Conservation (phyloP, 2,113 vertebrate species). For the Brachyistius frenatus region DNA sequence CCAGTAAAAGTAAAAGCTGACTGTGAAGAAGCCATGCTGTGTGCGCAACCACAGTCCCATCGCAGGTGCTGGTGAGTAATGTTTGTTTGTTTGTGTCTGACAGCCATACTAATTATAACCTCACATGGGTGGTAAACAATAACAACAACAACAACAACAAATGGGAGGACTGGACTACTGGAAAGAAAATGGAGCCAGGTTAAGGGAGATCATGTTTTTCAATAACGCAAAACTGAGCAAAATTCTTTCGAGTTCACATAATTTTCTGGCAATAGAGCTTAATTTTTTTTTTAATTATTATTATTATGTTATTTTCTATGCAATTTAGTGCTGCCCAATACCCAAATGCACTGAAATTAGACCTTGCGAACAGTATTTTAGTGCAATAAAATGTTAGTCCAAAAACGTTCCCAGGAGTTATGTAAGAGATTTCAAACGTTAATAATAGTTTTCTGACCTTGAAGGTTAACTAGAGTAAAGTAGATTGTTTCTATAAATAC, state of each 20-base stretch:
- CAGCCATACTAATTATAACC: slow-evolving; percentile 75
- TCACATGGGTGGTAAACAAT: slow-evolving; percentile 65
- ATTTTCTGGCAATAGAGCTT: not conserved
- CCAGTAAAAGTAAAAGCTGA: slow-evolving; percentile 73
- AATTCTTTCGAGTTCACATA: too few relatives aligned
- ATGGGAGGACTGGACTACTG: not conserved
- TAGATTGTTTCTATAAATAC: not conserved
- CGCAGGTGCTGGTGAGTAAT: slow-evolving; percentile 75
- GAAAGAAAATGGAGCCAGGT: not conserved
- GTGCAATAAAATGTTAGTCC: not conserved
- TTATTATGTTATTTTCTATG: not conserved
- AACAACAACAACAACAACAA: slow-evolving; percentile 62
- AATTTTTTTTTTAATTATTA: not conserved
- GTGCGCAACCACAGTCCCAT: slow-evolving; percentile 59
- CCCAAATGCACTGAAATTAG: not conserved
- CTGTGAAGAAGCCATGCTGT: slow-evolving; percentile 69
- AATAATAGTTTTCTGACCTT: not conserved
- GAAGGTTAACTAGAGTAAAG: not conserved
- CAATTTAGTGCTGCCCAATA: too few relatives aligned
- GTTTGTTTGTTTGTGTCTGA: slow-evolving; percentile 60
- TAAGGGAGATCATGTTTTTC: not conserved
- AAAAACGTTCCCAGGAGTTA: not conserved
- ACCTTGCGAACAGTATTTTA: not conserved
- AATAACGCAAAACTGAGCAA: not conserved
- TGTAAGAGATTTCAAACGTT: not conserved